Evolutionary conservation across 2,888 invertebrate species (phyloP).

Genomic region (Machimus rusticus): DNA sequence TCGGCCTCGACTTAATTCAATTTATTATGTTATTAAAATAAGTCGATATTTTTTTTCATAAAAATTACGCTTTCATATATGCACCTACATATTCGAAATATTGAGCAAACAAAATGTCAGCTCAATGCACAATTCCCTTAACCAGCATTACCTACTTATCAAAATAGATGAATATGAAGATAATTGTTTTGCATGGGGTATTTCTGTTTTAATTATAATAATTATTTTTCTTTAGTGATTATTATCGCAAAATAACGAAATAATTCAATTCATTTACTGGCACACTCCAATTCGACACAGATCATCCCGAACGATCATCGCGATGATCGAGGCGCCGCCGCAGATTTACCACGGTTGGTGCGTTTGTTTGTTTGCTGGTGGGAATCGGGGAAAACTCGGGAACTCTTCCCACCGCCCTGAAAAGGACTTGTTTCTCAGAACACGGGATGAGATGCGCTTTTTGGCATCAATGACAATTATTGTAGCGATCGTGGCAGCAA

Average conservation of each 20-base stretch:
- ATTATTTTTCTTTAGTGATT: background rate
- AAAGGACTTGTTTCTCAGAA: slow-evolving; percentile 3
- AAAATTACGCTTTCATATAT: too few species aligned
- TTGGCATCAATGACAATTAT: slow-evolving; percentile 12
- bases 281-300: slow-evolving; percentile 28
- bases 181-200: too few species aligned
- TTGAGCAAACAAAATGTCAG: too few species aligned
- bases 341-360: background rate
- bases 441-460: background rate
- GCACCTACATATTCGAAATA: too few species aligned
- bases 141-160: too few species aligned
- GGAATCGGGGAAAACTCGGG: background rate
- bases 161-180: too few species aligned
- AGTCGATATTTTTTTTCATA: too few species aligned
- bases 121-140: too few species aligned
- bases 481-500: background rate
- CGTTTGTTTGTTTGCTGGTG: slow-evolving; percentile 25
- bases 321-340: background rate
- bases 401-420: background rate
- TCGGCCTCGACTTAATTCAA: too few species aligned
- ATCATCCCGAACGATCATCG: slow-evolving; percentile 6
- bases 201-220: background rate
- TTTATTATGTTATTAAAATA: too few species aligned
- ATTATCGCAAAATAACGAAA: background rate
- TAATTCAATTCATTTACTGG: background rate